Evolutionary conservation across 2,113 vertebrate species (phyloP).

Genomic region (Alaudala cheleensis): DNA sequence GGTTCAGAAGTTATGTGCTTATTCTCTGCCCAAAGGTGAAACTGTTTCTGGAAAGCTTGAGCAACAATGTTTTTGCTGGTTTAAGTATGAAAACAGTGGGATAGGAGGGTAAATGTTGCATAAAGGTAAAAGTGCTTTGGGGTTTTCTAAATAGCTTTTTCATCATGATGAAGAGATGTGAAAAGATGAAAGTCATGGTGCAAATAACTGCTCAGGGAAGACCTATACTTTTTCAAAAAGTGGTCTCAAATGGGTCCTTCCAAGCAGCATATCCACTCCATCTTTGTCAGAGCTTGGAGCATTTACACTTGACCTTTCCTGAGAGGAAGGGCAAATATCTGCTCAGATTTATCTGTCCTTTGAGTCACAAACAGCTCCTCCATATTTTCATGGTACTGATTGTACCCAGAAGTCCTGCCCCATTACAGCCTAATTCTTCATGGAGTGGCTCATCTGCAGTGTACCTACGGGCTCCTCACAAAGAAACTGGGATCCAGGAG

Average conservation of each 20-base stretch:
- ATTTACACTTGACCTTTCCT: not conserved
- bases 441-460: not conserved
- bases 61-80: constrained; percentile 38
- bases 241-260: not conserved
- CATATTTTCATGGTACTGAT: not conserved
- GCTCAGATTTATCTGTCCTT: not conserved
- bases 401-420: not conserved
- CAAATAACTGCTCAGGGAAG: not conserved
- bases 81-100: not conserved
- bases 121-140: not conserved
- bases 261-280: not conserved
- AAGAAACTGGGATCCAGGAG: not conserved
- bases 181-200: not conserved
- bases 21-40: constrained; percentile 51
- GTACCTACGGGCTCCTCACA: not conserved
- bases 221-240: not conserved
- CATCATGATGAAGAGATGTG: not conserved
- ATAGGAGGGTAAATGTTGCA: not conserved
- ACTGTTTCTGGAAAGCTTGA: constrained; percentile 48
- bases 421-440: not conserved
- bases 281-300: not conserved
- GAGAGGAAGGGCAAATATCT: not conserved
- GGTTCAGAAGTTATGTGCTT: not conserved
- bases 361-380: not conserved
- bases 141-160: constrained; percentile 3